Base-by-base conservation (phyloP, 2,113 vertebrate genomes). In the Epinephelus moara region DNA sequence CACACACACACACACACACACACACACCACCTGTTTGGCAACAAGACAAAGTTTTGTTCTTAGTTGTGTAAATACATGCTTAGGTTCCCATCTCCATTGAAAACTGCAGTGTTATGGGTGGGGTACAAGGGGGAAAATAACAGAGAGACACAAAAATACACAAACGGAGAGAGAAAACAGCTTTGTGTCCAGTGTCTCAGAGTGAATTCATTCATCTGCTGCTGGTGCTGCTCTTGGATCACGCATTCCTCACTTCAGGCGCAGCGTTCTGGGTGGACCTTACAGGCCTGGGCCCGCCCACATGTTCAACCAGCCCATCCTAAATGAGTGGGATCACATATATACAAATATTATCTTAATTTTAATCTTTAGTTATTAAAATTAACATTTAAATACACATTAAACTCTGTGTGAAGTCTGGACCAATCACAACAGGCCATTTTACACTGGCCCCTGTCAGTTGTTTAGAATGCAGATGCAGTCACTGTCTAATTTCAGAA, bases 11-110 rank as follows among this genome's bases (percentile, higher is more conserved):
- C 45, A 69, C 75, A 82, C 55, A 66, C 56, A 78, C 67, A 81
- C 47, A 85, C 49, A 80, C 77, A 75, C 81, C 89, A 92, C 82
- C 88, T 92, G 91, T 87, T 89, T 86, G 82, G 78, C 84, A 86
- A n/a, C 33, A 84, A 86, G 55, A 75, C 72, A 42, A 78, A 72
- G 19, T 50, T 83, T 79, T 80, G 71, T 81, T 80, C 61, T 87
- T 78, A 66, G 70, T 87, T 92, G 59, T 87, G 75, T 89, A 89
- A 81, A 88, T 86, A 78, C 76, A 82, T 37, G 60, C 45, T 70
- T 59, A 61, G 77, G 70, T 85, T 87, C 66, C 81, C 84, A 70
- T 76, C 61, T 76, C 55, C 33, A 72, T 63, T 75, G 71, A 78
- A 81, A 69, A 60, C n/a, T 60, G 52, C 49, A 23, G 23, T 63